Percentiles rank a stretch among this genome's conserved stretches.
Conservation (phyloP, 2,888 invertebrate species). For the Drosophila subquinaria region DNA sequence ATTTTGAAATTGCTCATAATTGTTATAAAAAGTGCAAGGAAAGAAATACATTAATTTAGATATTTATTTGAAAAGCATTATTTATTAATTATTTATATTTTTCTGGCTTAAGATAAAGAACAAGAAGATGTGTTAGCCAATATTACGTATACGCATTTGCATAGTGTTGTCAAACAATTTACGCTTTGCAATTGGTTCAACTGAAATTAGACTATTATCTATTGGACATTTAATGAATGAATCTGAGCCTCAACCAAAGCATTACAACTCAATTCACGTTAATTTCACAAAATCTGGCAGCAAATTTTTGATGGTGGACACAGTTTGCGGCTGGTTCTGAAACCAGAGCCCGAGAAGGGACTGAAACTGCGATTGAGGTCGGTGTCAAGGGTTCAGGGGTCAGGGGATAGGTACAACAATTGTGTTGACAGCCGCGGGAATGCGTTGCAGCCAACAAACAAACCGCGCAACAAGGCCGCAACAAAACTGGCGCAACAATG, state of each 20-base stretch:
- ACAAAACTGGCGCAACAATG: conserved; percentile 77
- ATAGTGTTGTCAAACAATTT: not conserved
- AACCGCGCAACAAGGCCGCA: conserved; percentile 79
- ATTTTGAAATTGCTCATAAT: too few species aligned
- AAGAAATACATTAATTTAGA: too few species aligned
- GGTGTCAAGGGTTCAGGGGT: not conserved
- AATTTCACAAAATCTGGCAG: conserved; percentile 64
- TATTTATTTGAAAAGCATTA: too few species aligned
- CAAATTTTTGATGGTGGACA: conserved; percentile 56
- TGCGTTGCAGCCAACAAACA: conserved; percentile 78
- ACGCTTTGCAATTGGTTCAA: too few species aligned
- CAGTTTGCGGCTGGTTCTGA: conserved; percentile 28
- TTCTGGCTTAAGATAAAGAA: not conserved
- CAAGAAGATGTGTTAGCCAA: not conserved
- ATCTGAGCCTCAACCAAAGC: conserved; percentile 49
- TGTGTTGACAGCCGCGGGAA: conserved; percentile 77
- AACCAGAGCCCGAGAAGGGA: not conserved
- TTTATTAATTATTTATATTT: too few species aligned
- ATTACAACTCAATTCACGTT: conserved; percentile 71
- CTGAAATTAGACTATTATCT: conserved; percentile 18
- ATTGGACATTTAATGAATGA: conserved; percentile 37
- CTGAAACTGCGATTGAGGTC: not conserved
- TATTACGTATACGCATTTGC: conserved; percentile 1
- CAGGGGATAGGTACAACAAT: conserved; percentile 50
- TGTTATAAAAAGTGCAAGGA: too few species aligned